These are phyloP conservation scores for Chrysotoxum bicinctum DNA, from an alignment of 2,888 invertebrate species.

Conservation along the genomic window DNA sequence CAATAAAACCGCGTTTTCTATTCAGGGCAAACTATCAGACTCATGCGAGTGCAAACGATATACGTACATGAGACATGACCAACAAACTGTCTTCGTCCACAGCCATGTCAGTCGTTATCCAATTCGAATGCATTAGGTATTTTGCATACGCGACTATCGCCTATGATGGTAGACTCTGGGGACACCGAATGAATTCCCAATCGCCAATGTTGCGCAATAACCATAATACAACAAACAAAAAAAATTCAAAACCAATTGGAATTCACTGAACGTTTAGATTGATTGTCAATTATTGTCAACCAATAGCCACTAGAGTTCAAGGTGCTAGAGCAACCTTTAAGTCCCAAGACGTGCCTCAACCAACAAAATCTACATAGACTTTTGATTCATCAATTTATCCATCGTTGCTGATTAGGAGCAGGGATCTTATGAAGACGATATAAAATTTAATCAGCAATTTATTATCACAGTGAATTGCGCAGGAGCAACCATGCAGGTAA, in stretches of 20 bases:
- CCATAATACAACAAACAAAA: constrained; percentile 33
- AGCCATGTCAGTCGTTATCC: constrained; percentile 1
- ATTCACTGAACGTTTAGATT: constrained; percentile 56
- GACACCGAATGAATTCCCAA: constrained; percentile 43
- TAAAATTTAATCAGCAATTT: constrained; percentile 30
- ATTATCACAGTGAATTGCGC: background rate
- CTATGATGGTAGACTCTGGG: constrained; percentile 17
- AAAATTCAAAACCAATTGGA: constrained; percentile 54
- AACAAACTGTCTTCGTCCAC: constrained; percentile 33
- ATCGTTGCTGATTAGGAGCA: constrained; percentile 35
- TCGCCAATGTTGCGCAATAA: constrained; percentile 56
- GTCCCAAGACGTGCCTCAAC: constrained; percentile 35
- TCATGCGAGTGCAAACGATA: constrained; percentile 2
- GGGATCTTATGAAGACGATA: constrained; percentile 18
- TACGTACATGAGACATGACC: constrained; percentile 42
- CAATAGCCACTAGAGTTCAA: constrained; percentile 56
- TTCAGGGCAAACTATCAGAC: constrained; percentile 51
- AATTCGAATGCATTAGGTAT: constrained; percentile 27
- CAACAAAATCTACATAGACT: constrained; percentile 2
- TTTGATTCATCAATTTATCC: constrained; percentile 31
- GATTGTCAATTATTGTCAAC: constrained; percentile 63
- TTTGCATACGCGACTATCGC: constrained; percentile 49
- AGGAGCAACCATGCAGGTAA: background rate
- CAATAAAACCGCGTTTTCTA: constrained; percentile 49
- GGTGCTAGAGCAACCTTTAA: constrained; percentile 68